Base-by-base conservation (phyloP, 2,888 invertebrate species). In the Stictocephala bisonia region DNA sequence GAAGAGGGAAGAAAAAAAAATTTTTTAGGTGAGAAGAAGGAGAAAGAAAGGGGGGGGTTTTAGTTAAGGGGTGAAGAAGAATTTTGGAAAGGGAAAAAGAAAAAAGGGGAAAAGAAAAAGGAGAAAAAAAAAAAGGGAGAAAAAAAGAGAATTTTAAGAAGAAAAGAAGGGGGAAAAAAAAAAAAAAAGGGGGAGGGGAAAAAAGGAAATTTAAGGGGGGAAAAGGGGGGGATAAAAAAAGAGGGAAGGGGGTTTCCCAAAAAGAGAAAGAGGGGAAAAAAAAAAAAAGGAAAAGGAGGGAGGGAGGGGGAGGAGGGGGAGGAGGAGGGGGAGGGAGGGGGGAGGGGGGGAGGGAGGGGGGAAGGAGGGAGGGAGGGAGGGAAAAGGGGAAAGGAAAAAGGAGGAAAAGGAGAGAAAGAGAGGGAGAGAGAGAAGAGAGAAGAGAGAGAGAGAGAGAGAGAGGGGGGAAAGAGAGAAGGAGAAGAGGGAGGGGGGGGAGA, bases 401-500 rank as follows among this genome's bases (percentile, higher is more conserved):
- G 35, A 35, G 35, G 9, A 11, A 35, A 35, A 35, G 11, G 35
- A 35, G 35, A 35, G 35, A 35, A 13, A 11, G 35, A 7, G 35
- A 7, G 35, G 9, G 35, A 15, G 44, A 15, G 44, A 44, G 44
- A 15, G 44, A 15, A 18, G n/a, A 3, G 3, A 3, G 3, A 4
- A 15, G 44, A 44, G 44, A 44, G 44, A 44, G 44, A 44, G 44
- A 44, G 44, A 44, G 44, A 44, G 44, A 44, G 44, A 44, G 44
- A 44, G 44, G 18, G 44, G 18, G 44, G 18, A 18, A 44, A 18
- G 18, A 18, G 18, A 18, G 18, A 18, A 44, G 44, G 18, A 18
- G 18, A 18, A 44, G 44, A 44, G 44, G 18, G 44, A 44, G 44
- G 18, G 44, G 18, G 44, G 18, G 44, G 18, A 18, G 18, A 18